Conservation (phyloP, 2,797 vertebrate species). For the Ispidina lecontei region DNA sequence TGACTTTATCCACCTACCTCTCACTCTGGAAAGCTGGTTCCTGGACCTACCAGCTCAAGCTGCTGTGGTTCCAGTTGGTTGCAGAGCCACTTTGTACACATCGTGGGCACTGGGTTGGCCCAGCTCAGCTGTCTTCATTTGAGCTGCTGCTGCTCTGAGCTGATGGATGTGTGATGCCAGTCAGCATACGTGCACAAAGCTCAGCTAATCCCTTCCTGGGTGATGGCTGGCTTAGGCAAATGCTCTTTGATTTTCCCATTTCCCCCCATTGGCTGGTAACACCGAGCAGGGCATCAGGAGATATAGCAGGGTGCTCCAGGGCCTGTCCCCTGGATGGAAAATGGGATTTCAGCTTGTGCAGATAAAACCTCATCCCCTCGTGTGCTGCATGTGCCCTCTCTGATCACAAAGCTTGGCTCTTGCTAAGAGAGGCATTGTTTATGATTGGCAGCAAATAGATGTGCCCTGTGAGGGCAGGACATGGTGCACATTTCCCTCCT, state of each 20-base stretch:
- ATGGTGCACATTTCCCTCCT: fast-evolving
- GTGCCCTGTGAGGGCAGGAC: too few relatives aligned
- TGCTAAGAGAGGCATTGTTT: background rate
- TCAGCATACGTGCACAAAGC: fast-evolving
- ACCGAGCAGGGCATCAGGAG: background rate
- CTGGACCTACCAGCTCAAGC: background rate
- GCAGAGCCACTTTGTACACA: background rate
- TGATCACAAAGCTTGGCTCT: background rate
- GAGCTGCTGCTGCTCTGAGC: background rate
- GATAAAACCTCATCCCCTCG: background rate
- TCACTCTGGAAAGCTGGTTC: background rate
- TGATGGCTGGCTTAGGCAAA: background rate
- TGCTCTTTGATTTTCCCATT: background rate
- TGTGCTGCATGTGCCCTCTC: background rate
- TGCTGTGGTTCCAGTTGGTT: background rate
- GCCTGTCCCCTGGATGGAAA: background rate
- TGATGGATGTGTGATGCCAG: background rate
- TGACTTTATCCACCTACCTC: background rate
- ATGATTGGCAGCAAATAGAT: background rate
- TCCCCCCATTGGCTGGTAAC: background rate
- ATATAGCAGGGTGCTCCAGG: background rate
- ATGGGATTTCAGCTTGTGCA: background rate
- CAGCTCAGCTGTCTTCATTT: background rate
- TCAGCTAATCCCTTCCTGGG: background rate
- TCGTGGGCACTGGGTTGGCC: fast-evolving